Conservation (phyloP, 2,888 invertebrate genomes). For the Apotomis turbidana region DNA sequence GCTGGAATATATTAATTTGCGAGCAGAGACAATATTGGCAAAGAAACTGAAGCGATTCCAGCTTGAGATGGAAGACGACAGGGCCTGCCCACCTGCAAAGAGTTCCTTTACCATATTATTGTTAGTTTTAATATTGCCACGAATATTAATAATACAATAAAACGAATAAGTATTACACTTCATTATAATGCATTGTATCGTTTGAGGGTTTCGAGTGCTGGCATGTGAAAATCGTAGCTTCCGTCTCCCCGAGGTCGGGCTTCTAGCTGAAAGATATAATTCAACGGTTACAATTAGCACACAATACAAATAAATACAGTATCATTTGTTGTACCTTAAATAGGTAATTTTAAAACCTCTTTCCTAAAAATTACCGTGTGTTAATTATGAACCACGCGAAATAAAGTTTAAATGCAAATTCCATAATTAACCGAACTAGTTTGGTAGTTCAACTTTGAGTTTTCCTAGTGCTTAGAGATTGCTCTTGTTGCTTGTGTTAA, state of each 20-base stretch:
- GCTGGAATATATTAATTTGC: conserved; percentile 58
- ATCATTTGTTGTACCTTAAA: too few relatives aligned
- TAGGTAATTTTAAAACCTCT: too few relatives aligned
- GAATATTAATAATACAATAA: conserved; percentile 5
- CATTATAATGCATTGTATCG: conserved; percentile 50
- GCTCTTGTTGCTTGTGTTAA: too few relatives aligned
- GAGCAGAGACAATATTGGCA: conserved; percentile 63
- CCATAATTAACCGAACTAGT: too few relatives aligned
- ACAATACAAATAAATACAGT: too few relatives aligned
- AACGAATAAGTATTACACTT: conserved; percentile 34
- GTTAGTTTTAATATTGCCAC: not conserved
- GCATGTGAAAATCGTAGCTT: conserved; percentile 66
- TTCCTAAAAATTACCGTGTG: too few relatives aligned
- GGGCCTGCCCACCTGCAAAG: conserved; percentile 31
- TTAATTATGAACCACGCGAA: too few relatives aligned
- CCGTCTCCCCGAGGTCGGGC: conserved; percentile 61
- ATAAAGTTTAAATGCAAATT: too few relatives aligned
- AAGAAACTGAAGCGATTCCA: conserved; percentile 59
- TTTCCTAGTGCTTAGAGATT: too few relatives aligned
- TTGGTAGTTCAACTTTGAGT: too few relatives aligned
- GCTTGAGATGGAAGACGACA: conserved; percentile 47
- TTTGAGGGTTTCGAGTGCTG: conserved; percentile 60
- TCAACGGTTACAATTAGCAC: not conserved
- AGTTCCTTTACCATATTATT: conserved; percentile 14
- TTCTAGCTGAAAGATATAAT: conserved; percentile 63